Base-by-base conservation (phyloP, 2,113 vertebrate species). In the Gymnarchus niloticus region DNA sequence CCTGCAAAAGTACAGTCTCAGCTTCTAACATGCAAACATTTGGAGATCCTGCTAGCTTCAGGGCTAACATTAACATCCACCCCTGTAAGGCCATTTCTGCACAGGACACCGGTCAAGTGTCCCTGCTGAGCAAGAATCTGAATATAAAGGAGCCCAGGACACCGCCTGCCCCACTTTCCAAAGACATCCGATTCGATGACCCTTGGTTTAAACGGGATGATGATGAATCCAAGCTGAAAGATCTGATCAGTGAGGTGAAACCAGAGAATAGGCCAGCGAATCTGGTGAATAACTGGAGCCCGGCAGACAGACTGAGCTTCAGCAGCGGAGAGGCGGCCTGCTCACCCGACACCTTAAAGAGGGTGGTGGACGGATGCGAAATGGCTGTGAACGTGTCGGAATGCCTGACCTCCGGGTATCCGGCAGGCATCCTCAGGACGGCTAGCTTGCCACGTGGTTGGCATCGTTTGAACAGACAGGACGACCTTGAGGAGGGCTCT, bases 121-220 rank as follows among this genome's bases (percentile, higher is more conserved):
- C 91, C 23, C 91, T 83, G 0, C 87, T 92, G 5, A 87, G 90
- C 41, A 92, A 91, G 87, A 87, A 88, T 23, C 0, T 81, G 77
- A 89, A 91, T 28, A 81, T 86, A 73, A 95, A 95, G 0, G 91
- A 92, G 23, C 33, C 81, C 84, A 96, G 93, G 87, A 92, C 94
- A 86, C 59, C 73, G 65, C 90, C 46, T 41, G 88, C 90, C 28
- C 94, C 94, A 81, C 91, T 92, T 44, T 93, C 92, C 77, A 92
- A 90, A 73, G 95, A 96, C 81, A 94, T 95, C 49, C 94, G 88
- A 77, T 99, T 98, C 90, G 97, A 97, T 86, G 97, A 99, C 90
- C 98, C 98, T 54, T 99, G 98, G 98, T 90, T 99, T 86, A 98
- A 96, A 90, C 94, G 97, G n/a, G 95, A 96, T 3, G 92, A 93